phyloP scores from a whole-genome alignment of 2,888 invertebrate species.

The Apamea monoglypha region DNA sequence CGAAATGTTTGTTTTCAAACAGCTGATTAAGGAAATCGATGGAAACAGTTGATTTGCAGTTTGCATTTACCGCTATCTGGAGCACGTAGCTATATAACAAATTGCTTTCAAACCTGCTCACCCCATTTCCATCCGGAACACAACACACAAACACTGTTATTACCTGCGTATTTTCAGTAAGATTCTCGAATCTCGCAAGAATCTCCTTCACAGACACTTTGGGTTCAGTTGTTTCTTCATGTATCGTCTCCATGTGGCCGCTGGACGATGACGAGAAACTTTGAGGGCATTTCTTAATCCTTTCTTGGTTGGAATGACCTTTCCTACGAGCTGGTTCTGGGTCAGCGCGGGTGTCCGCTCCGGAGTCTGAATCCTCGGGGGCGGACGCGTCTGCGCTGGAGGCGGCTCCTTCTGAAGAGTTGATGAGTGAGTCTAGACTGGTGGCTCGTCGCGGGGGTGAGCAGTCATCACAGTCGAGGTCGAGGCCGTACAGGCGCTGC shows the following conservation, averaged over 20 bases:
- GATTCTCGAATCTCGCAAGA: slow-evolving; percentile 94
- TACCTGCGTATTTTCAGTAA: slow-evolving; percentile 87
- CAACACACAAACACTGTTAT: slow-evolving; percentile 67
- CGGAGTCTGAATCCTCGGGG: slow-evolving; percentile 92
- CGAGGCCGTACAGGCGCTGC: slow-evolving; percentile 88
- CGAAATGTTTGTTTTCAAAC: slow-evolving; percentile 68
- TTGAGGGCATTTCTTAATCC: slow-evolving; percentile 85
- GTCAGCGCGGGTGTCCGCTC: slow-evolving; percentile 91
- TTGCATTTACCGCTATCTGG: slow-evolving; percentile 53
- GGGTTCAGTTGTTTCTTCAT: slow-evolving; percentile 94
- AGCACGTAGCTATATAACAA: slow-evolving; percentile 64
- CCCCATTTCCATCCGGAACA: slow-evolving; percentile 62
- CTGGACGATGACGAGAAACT: slow-evolving; percentile 90
- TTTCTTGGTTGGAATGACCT: slow-evolving; percentile 72
- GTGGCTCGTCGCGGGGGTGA: slow-evolving; percentile 86
- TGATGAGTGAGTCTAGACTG: slow-evolving; percentile 92
- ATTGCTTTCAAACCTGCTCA: slow-evolving; percentile 68
- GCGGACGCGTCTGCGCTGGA: slow-evolving; percentile 91
- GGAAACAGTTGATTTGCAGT: slow-evolving; percentile 54
- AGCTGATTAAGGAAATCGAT: slow-evolving; percentile 67
- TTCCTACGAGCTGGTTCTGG: slow-evolving; percentile 80
- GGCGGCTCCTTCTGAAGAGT: slow-evolving; percentile 92
- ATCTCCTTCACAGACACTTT: slow-evolving; percentile 96
- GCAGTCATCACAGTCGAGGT: slow-evolving; percentile 81
- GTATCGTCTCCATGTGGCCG: slow-evolving; percentile 95